Percentiles rank a stretch among this genome's conserved stretches.
These are phyloP conservation scores for Conopomorpha cramerella DNA, from an alignment of 1,140 invertebrate species.

Conservation along the genomic window DNA sequence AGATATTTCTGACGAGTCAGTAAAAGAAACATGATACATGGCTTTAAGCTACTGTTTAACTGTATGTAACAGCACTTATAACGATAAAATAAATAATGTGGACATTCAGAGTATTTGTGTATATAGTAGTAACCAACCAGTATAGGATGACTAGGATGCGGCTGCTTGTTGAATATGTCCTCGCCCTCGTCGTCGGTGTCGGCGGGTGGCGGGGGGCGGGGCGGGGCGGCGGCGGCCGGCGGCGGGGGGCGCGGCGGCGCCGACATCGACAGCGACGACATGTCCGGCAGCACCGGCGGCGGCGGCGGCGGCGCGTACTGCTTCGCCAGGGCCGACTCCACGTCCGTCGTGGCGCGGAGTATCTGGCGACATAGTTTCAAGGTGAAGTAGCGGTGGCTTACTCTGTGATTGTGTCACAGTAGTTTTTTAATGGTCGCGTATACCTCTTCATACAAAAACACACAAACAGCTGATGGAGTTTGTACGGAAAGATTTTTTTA, in stretches of 20 bases:
- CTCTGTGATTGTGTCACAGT: too few relatives aligned
- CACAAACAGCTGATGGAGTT: too few relatives aligned
- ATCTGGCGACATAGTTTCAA: conserved; percentile 15
- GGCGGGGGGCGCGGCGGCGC: conserved; percentile 10
- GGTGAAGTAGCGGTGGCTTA: background rate
- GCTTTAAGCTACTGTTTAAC: too few relatives aligned
- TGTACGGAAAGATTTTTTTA: too few relatives aligned
- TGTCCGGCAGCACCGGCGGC: conserved; percentile 11
- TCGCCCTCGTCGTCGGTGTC: conserved; percentile 98
- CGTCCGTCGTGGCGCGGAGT: conserved; percentile 29
- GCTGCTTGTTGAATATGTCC: conserved; percentile 83
- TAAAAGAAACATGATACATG: too few relatives aligned
- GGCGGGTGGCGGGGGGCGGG: conserved; percentile 83
- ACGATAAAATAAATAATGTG: too few relatives aligned
- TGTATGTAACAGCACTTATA: too few relatives aligned
- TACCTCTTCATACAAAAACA: too few relatives aligned
- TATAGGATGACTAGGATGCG: conserved; percentile 94
- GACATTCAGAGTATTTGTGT: too few relatives aligned
- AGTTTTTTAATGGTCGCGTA: too few relatives aligned
- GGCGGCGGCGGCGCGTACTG: conserved; percentile 25
- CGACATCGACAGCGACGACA: too few relatives aligned
- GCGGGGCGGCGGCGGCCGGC: conserved; percentile 72
- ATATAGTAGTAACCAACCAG: conserved; percentile 70
- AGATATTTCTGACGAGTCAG: too few relatives aligned
- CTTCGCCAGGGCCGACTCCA: conserved; percentile 22